Conservation (phyloP, 2,797 vertebrate genomes). For the Botia kubotai region DNA sequence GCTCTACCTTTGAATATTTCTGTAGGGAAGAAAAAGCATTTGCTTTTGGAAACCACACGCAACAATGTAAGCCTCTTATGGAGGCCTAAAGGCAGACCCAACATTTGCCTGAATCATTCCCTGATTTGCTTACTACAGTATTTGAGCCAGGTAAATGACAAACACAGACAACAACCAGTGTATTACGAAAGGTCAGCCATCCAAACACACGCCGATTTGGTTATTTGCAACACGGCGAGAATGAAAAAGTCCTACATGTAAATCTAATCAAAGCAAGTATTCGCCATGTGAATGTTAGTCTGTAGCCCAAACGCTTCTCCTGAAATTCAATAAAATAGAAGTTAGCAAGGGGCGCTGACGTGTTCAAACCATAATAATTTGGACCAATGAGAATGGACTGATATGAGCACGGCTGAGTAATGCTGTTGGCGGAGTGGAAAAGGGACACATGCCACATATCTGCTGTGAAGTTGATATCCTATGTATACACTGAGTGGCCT, state of each 20-base stretch:
- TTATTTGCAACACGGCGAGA: constrained; percentile 59
- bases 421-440: constrained; percentile 37
- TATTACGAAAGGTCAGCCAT: constrained; percentile 34
- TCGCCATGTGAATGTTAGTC: constrained; percentile 20
- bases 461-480: constrained; percentile 67
- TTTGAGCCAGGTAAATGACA: constrained; percentile 63
- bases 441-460: constrained; percentile 54
- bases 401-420: constrained; percentile 60
- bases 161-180: constrained; percentile 50
- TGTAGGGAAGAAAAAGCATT: constrained; percentile 57
- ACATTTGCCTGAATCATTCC: constrained; percentile 76
- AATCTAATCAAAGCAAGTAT: constrained; percentile 60
- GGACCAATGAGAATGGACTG: constrained; percentile 62
- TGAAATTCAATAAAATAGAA: constrained; percentile 16
- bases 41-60: constrained; percentile 58
- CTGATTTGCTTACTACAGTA: constrained; percentile 65
- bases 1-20: constrained; percentile 56
- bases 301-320: constrained; percentile 3
- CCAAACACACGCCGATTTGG: constrained; percentile 21
- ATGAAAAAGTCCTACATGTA: constrained; percentile 57
- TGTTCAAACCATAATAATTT: constrained; percentile 66
- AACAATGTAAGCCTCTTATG: constrained; percentile 66
- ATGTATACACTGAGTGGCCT: constrained; percentile 64
- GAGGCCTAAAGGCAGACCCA: constrained; percentile 62
- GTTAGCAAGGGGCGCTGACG: constrained; percentile 51